Evolutionary conservation across 2,888 invertebrate genomes (phyloP), one percentile per base, ranked within the genome.

Genomic region (Cephus nigrinus): DNA sequence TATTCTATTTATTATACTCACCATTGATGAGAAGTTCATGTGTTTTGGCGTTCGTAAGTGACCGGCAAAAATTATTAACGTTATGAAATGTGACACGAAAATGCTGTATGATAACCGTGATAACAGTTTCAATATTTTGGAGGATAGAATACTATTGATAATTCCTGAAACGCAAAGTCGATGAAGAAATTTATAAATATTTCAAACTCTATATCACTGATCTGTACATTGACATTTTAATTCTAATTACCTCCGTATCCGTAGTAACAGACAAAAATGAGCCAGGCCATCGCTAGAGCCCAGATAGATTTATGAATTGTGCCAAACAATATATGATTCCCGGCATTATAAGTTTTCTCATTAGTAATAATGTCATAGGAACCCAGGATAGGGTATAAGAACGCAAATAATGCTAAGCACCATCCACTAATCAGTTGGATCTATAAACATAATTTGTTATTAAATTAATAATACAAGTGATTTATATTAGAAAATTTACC

Each of bases 341-440:
- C 73, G n/a, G 36, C 32, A 5, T 75, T 74, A 15, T 75, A 73
- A 4, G 35, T 32, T n/a, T 76, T 35, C 12, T 78, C 74, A 30
- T 73, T 36, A 11, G 36, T 33, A 15, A 78, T 68, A 36, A 76
- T 73, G 4, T 36, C 76, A 9, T 68, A 32, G 11, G 76, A 35
- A 15, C 78, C 76, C 23, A 76, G 30, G 9, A 78, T 68, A 68
- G 78, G 76, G 73, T 76, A 78, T 30, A 68, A 55, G 5, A 78
- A 36, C 12, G 73, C 75, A 32, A 74, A 11, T 32, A 40, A 23
- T 12, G 76, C 73, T 36, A 76, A 40, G n/a, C 30, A 31, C 86
- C 86, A 86, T 31, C 81, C 82, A 3, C 75, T 1, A 11, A 75
- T 69, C 32, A 83, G 73, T 9, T 75, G 68, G 3, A 55, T 55